These are phyloP conservation scores for Pediacus dermestoides DNA, from an alignment of 2,888 invertebrate species.

Conservation along the genomic window DNA sequence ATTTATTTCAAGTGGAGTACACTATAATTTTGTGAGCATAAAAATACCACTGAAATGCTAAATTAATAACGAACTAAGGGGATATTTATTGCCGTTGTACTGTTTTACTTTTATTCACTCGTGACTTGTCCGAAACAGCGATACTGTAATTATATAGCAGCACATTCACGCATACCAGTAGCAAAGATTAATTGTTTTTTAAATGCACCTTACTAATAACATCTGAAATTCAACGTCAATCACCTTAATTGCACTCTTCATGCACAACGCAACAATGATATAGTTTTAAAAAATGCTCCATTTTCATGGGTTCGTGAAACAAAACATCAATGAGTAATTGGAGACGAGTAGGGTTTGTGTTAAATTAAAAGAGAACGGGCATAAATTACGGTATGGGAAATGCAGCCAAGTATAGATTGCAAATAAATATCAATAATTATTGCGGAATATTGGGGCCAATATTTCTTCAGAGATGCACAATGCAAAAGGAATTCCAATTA, in stretches of 20 bases:
- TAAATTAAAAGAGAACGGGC: slow-evolving; percentile 21
- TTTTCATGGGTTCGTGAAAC: background rate
- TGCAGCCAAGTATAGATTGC: slow-evolving; percentile 25
- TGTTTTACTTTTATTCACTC: slow-evolving; percentile 1
- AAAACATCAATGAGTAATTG: slow-evolving; percentile 1
- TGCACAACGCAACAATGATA: background rate
- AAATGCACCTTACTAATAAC: slow-evolving; percentile 29
- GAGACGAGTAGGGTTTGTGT: background rate
- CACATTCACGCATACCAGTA: slow-evolving; percentile 32
- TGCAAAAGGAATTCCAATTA: slow-evolving; percentile 37
- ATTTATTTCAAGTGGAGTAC: slow-evolving; percentile 4
- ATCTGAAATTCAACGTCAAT: slow-evolving; percentile 20
- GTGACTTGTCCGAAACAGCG: slow-evolving; percentile 16
- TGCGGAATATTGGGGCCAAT: slow-evolving; percentile 35
- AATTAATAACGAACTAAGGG: slow-evolving; percentile 2
- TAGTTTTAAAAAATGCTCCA: background rate
- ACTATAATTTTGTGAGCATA: slow-evolving; percentile 3
- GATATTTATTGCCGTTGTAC: slow-evolving; percentile 1
- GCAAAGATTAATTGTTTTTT: slow-evolving; percentile 38
- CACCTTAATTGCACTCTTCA: slow-evolving; percentile 5
- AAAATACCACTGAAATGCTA: slow-evolving; percentile 2
- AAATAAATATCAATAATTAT: slow-evolving; percentile 41
- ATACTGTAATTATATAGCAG: slow-evolving; percentile 33
- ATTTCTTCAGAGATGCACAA: slow-evolving; percentile 33
- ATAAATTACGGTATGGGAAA: slow-evolving; percentile 26